Evolutionary conservation across 2,797 vertebrate genomes (phyloP), one percentile per base, ranked within the genome.

Genomic region (Mergus octosetaceus): DNA sequence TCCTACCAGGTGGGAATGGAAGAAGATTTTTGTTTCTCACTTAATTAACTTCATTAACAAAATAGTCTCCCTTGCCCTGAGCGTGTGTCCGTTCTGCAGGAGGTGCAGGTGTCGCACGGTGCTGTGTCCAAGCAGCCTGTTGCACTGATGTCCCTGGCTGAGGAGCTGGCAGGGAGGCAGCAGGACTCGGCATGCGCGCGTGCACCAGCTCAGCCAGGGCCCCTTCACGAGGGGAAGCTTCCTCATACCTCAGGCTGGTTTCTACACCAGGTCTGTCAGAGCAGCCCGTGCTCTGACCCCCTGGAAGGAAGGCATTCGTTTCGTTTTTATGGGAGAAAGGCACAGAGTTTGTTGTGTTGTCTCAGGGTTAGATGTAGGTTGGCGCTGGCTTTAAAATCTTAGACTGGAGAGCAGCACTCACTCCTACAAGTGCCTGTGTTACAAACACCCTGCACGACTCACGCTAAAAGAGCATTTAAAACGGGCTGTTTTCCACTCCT

Each of bases 41-140:
- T 69, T 80, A 77, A 89, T 89, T 84, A 88, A 84, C 89, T 74
- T 24, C 57, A 16, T 53, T 53, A 16, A 15, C 0, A 0, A 4
- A 38, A 85, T 60, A 14, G 34, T 54, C 65, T 92, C 61, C 71
- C 78, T 85, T 18, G 66, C 60, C 56, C 60, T 45, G 58, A 32
- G 24, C 7, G 1, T 36, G 70, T 27, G 36, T 24, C 62, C 15
- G 0, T 11, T 0, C 62, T 19, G 28, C 25, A 8, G 5, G 19
- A 71, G 53, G 65, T 1, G 1, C 2, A 14, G 83, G 32, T 21
- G 25, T 72, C 28, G 25, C 17, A 3, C 8, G 1, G 36, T 2
- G 32, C 1, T 15, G 72, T 49, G 36, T 12, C 21, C 1, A 11
- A 22, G 79, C 0, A 25, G 16, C 32, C 36, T 43, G 19, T 24